A percentile compares a stretch with the other conserved stretches of the same genome.
phyloP scores from a whole-genome alignment of 2,113 vertebrate species.

The Chaenocephalus aceratus region DNA sequence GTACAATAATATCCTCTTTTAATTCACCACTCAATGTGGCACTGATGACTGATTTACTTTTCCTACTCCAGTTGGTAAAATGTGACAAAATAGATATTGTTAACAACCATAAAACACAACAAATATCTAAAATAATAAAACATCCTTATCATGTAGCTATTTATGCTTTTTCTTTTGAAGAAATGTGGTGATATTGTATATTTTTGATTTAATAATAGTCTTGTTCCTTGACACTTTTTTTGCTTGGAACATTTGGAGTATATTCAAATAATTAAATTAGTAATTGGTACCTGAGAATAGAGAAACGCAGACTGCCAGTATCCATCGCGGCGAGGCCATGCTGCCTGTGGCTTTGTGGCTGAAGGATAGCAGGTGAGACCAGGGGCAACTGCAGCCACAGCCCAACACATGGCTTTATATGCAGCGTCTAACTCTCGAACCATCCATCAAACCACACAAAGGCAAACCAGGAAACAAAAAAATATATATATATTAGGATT shows the following conservation, averaged over 20 bases:
- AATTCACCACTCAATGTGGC: too few species aligned
- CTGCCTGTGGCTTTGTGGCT: conserved; percentile 1
- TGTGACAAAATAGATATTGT: not conserved
- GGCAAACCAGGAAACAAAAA: conserved; percentile 61
- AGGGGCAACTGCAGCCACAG: not conserved
- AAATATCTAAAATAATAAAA: not conserved
- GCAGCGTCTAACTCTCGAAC: not conserved
- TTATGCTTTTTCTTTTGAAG: not conserved
- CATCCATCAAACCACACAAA: not conserved
- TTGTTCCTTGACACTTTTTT: not conserved
- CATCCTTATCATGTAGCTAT: not conserved
- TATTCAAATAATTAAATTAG: not conserved
- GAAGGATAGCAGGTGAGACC: conserved; percentile 16
- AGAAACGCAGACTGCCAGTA: conserved; percentile 31
- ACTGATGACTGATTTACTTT: too few species aligned
- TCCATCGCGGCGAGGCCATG: conserved; percentile 44
- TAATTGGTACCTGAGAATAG: conserved; percentile 61
- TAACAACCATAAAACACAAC: not conserved
- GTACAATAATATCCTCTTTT: not conserved
- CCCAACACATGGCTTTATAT: conserved; percentile 40
- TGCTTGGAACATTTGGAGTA: rapidly evolving
- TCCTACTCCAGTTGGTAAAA: not conserved
- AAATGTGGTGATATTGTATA: too few species aligned
- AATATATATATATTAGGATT: conserved; percentile 22
- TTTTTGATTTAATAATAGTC: not conserved